Evolutionary conservation across 2,113 vertebrate genomes (phyloP).

Genomic region (Ceyx melanurus): DNA sequence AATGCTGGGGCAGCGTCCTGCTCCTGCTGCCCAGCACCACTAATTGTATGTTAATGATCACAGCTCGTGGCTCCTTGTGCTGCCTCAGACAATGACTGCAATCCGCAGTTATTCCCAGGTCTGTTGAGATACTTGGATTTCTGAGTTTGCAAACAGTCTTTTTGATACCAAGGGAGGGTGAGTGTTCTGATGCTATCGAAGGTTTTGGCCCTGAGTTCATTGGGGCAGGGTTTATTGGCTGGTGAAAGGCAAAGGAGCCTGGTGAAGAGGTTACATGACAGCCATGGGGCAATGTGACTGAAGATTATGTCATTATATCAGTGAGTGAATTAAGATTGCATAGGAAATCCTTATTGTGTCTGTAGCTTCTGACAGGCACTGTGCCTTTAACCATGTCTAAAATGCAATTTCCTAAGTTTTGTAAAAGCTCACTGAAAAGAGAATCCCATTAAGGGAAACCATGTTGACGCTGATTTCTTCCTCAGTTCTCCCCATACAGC

Average conservation of each 20-base stretch:
- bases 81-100: neutral
- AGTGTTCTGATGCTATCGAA: neutral
- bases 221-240: neutral
- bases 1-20: too few relatives aligned
- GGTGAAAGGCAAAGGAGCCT: neutral
- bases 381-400: neutral
- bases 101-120: neutral
- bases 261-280: neutral
- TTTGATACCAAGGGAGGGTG: neutral
- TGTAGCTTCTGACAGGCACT: neutral
- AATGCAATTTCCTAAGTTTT: constrained; percentile 21
- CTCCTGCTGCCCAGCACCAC: neutral
- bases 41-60: fast-evolving
- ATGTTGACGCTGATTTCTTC: neutral
- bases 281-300: neutral
- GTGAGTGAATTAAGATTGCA: neutral
- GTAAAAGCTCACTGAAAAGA: constrained; percentile 10
- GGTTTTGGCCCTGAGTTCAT: neutral
- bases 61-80: neutral
- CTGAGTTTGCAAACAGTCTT: neutral
- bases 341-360: constrained; percentile 15
- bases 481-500: neutral
- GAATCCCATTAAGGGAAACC: constrained; percentile 32
- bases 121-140: neutral
- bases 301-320: neutral